Evolutionary conservation across 2,113 vertebrate species (phyloP), one percentile per base, ranked within the genome.

Genomic region (Pedionomus torquatus): DNA sequence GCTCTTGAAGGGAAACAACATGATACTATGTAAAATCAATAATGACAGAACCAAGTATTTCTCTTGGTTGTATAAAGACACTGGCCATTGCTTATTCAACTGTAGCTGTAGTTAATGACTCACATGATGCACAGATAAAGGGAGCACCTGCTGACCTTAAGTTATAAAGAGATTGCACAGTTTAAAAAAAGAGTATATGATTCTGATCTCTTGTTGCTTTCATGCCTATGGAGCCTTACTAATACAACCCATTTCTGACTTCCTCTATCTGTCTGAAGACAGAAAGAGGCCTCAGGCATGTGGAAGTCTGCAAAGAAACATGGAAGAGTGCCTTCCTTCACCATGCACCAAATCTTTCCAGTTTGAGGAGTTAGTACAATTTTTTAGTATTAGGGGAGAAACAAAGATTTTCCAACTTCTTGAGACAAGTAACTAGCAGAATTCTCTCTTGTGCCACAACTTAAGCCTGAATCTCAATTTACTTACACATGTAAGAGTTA

Each of bases 1-100:
- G 64, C 68, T 91, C 81, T 96, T 96, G 55, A 97, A 94, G n/a
- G 49, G 76, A 96, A 65, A 87, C 7, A 5, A 55, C 58, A 16
- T 63, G 46, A 92, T 81, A 89, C 21, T 64, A 70, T 54, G 19
- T 13, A 60, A 72, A 95, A 82, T 94, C 93, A 83, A 15, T 80
- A 43, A 87, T 66, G 70, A 68, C n/a, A 91, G 35, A 90, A 87
- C 94, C 66, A 93, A 94, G 65, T 61, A 39, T 78, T 80, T 28
- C 80, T 89, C 17, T 91, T 83, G 61, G 72, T 44, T 91, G 28
- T 69, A 57, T 81, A 76, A 97, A 70, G 49, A 75, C 31, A 58
- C 24, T 91, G 49, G 30, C 46, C 43, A 68, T 46, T 93, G 25
- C 68, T 94, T 86, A 77, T 85, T 52, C 44, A 87, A 20, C 39